Evolutionary conservation across 2,888 invertebrate genomes (phyloP).

Genomic region (Nephrocerus scutellatus): DNA sequence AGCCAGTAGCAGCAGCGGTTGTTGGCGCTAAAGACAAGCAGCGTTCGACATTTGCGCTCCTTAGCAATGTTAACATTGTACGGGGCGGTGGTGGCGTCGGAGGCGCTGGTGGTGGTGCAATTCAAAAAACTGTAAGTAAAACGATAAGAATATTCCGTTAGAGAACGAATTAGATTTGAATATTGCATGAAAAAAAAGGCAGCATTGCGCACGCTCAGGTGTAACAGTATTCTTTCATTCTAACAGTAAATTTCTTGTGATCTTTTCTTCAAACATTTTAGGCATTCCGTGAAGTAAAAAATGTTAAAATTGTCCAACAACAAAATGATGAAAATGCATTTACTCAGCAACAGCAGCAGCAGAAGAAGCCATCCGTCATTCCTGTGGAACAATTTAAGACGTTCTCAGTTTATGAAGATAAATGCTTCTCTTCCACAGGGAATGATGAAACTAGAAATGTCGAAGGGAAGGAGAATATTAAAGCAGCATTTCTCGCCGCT

Average conservation of each 20-base stretch:
- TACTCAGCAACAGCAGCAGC: constrained; percentile 25
- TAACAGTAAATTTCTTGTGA: constrained; percentile 5
- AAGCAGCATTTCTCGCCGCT: constrained; percentile 6
- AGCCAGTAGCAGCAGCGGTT: too few relatives aligned
- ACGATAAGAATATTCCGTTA: constrained; percentile 32
- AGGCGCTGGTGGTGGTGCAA: constrained; percentile 16
- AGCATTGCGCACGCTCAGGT: constrained; percentile 8
- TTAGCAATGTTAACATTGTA: constrained; percentile 17
- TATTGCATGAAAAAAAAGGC: constrained; percentile 21
- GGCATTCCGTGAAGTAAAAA: constrained; percentile 35
- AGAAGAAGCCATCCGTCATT: constrained; percentile 40
- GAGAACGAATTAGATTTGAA: constrained; percentile 25
- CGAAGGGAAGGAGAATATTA: constrained; percentile 23
- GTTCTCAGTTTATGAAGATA: constrained; percentile 69
- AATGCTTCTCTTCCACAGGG: too few relatives aligned
- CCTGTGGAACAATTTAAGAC: constrained; percentile 65
- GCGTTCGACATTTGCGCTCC: constrained; percentile 19
- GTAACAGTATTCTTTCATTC: constrained; percentile 6
- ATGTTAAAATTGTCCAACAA: constrained; percentile 21
- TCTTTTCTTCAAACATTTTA: constrained; percentile 12
- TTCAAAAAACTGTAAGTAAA: constrained; percentile 27
- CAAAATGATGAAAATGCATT: constrained; percentile 28
- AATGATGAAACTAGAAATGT: constrained; percentile 24
- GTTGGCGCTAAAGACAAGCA: constrained; percentile 27
- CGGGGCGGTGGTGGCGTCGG: constrained; percentile 19